These are phyloP conservation scores for Holcopasites calliopsidis DNA, from an alignment of 1,140 invertebrate species.

Conservation along the genomic window DNA sequence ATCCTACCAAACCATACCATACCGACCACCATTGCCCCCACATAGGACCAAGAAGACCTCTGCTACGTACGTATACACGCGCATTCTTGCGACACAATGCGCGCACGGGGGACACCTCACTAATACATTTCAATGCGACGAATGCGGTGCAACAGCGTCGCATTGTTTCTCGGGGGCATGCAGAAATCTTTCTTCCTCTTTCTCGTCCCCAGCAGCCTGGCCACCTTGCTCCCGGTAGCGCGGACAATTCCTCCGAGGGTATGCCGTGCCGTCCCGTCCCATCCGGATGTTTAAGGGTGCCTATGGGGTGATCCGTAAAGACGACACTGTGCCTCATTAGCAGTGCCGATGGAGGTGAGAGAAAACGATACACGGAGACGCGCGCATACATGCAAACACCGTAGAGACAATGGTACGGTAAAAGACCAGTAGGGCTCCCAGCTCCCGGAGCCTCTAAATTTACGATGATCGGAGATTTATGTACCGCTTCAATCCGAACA, in stretches of 20 bases:
- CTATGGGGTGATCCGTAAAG: slow-evolving; percentile 59
- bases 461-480: slow-evolving; percentile 45
- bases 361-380: slow-evolving; percentile 37
- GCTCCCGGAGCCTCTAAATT: slow-evolving; percentile 9
- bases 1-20: slow-evolving; percentile 67
- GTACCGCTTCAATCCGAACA: slow-evolving; percentile 23
- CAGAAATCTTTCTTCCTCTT: slow-evolving; percentile 52
- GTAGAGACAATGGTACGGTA: slow-evolving; percentile 24
- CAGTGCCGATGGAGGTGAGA: slow-evolving; percentile 28
- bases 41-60: slow-evolving; percentile 34
- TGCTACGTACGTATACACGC: not conserved
- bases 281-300: slow-evolving; percentile 39
- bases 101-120: slow-evolving; percentile 39
- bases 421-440: not conserved
- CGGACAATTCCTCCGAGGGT: slow-evolving; percentile 27
- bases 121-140: slow-evolving; percentile 58
- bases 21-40: slow-evolving; percentile 53
- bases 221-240: slow-evolving; percentile 31
- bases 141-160: slow-evolving; percentile 61
- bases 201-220: slow-evolving; percentile 24
- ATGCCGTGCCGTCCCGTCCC: too few species aligned
- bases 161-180: slow-evolving; percentile 60
- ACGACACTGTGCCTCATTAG: slow-evolving; percentile 54
- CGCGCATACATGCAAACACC: too few species aligned
- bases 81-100: slow-evolving; percentile 26